Percentiles rank a stretch among this genome's conserved stretches.
These are phyloP conservation scores for Trichopria drosophilae DNA, from an alignment of 2,888 invertebrate genomes.

Conservation along the genomic window DNA sequence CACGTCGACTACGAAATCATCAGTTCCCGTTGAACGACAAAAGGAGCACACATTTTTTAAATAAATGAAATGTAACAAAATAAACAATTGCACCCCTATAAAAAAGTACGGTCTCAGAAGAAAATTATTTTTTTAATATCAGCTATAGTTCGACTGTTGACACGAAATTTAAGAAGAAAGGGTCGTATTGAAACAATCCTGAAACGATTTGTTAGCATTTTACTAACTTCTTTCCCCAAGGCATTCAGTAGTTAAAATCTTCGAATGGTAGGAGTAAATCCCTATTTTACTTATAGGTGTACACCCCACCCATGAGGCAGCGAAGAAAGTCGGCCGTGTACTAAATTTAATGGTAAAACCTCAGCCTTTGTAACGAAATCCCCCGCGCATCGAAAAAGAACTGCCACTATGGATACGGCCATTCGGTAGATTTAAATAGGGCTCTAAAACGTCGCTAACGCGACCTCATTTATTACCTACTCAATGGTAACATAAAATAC, in stretches of 20 bases:
- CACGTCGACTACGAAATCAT: too few relatives aligned
- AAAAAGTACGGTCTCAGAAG: too few relatives aligned
- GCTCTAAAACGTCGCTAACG: constrained; percentile 35
- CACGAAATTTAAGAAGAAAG: too few relatives aligned
- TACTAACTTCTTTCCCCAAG: constrained; percentile 3
- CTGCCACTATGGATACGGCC: constrained; percentile 43
- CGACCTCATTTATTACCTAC: too few relatives aligned
- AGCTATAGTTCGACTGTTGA: too few relatives aligned
- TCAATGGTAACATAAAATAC: too few relatives aligned
- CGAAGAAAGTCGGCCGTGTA: constrained; percentile 43
- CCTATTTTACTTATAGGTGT: constrained; percentile 50
- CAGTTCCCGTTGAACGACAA: too few relatives aligned
- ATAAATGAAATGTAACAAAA: too few relatives aligned
- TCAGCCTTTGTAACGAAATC: constrained; percentile 53
- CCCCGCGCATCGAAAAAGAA: constrained; percentile 37
- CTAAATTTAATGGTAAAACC: constrained; percentile 57
- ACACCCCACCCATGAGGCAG: constrained; percentile 33
- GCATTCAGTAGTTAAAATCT: constrained; percentile 14
- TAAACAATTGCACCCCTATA: too few relatives aligned
- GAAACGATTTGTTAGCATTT: not conserved
- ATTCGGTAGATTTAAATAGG: constrained; percentile 53
- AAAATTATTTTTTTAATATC: too few relatives aligned
- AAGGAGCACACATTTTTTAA: too few relatives aligned
- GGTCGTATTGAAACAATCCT: too few relatives aligned
- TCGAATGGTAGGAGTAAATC: constrained; percentile 45